A percentile compares a stretch with the other conserved stretches of the same genome.
These are phyloP conservation scores for Chiloscyllium punctatum DNA, from an alignment of 2,797 vertebrate genomes.

Conservation along the genomic window DNA sequence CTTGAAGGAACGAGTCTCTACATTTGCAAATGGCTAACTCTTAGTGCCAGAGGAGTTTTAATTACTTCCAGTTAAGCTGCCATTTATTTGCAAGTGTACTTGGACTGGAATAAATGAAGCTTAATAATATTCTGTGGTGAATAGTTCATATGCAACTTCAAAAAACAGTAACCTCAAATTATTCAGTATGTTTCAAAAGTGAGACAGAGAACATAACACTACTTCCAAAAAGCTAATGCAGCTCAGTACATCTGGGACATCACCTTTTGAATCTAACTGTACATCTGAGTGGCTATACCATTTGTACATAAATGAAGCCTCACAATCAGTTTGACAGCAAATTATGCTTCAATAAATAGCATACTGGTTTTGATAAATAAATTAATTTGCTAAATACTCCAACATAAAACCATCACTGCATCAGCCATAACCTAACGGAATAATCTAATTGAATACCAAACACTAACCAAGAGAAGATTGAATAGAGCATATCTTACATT, in stretches of 20 bases:
- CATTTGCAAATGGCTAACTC: neutral
- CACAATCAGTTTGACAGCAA: neutral
- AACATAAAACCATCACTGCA: neutral
- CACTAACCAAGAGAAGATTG: neutral
- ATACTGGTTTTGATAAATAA: neutral
- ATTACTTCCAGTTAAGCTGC: neutral
- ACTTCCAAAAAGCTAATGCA: neutral
- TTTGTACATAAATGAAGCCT: neutral
- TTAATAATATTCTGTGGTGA: neutral
- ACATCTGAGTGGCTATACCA: neutral
- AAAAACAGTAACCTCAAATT: neutral
- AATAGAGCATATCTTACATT: neutral
- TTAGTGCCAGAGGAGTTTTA: neutral
- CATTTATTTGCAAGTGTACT: neutral
- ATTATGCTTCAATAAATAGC: neutral
- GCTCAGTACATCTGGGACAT: neutral
- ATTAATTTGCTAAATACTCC: neutral
- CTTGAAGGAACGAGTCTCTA: neutral
- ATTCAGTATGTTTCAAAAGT: neutral
- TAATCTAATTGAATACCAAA: constrained; percentile 11
- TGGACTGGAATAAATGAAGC: neutral
- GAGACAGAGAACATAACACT: neutral
- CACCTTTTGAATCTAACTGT: neutral
- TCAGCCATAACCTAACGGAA: neutral
- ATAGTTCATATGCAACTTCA: neutral